Evolutionary conservation across 2,797 vertebrate genomes (phyloP).

Genomic region (Pipistrellus kuhlii): DNA sequence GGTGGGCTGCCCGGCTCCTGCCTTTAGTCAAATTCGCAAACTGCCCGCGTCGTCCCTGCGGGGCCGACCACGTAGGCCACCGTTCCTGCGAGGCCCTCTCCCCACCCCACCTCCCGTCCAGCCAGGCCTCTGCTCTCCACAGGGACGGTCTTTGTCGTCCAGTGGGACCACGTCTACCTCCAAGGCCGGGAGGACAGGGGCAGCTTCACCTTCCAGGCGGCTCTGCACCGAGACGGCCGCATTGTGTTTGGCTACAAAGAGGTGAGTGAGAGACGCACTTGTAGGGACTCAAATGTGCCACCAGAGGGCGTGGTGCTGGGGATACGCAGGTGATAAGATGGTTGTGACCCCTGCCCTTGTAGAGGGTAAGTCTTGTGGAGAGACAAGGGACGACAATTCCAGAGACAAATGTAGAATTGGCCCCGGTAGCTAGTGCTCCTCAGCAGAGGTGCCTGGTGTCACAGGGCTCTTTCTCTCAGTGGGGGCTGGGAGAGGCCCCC

Average conservation of each 20-base stretch:
- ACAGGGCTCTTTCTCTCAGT: neutral
- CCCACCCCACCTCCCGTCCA: neutral
- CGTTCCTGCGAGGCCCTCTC: fast-evolving
- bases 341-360: neutral
- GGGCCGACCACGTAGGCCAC: fast-evolving
- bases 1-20: neutral
- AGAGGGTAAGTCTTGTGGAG: neutral
- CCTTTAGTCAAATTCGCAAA: neutral
- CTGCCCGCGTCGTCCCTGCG: neutral
- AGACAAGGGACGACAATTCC: neutral
- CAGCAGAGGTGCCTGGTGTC: neutral
- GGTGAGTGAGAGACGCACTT: conserved; percentile 83
- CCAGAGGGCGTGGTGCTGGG: neutral
- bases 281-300: neutral
- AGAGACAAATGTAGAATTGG: neutral
- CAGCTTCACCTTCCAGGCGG: conserved; percentile 95
- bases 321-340: neutral
- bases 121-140: neutral
- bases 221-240: conserved; percentile 92
- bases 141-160: conserved; percentile 94
- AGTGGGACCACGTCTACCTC: conserved; percentile 96
- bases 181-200: conserved; percentile 93
- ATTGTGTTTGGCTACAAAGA: conserved; percentile 96
- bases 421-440: neutral
- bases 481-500: neutral